These are phyloP conservation scores for Trichogramma evanescens DNA, from an alignment of 2,888 invertebrate species.

Conservation along the genomic window DNA sequence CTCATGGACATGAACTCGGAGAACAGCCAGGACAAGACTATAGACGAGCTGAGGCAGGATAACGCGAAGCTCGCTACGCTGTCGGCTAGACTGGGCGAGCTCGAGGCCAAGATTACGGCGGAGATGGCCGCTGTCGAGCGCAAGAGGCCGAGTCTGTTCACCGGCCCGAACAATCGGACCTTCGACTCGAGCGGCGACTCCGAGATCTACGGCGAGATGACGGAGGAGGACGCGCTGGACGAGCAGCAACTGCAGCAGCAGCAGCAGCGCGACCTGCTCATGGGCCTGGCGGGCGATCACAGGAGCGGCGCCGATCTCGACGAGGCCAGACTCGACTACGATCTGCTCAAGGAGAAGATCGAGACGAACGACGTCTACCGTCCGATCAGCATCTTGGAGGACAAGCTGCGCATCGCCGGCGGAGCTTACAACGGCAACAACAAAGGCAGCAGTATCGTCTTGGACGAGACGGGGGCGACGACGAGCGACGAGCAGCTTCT, in stretches of 20 bases:
- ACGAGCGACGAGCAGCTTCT: slow-evolving; percentile 1
- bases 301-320: neutral
- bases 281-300: neutral
- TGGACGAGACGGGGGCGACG: neutral
- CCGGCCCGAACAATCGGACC: too few species aligned
- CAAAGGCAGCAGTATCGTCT: neutral
- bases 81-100: slow-evolving; percentile 45
- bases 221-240: neutral
- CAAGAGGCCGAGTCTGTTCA: too few species aligned
- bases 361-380: slow-evolving; percentile 17
- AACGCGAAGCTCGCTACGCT: slow-evolving; percentile 47
- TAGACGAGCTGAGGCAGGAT: slow-evolving; percentile 59
- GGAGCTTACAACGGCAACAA: neutral
- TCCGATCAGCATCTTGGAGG: slow-evolving; percentile 18
- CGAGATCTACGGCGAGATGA: neutral
- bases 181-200: neutral
- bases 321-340: neutral
- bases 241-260: neutral
- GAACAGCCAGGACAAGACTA: slow-evolving; percentile 53
- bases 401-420: slow-evolving; percentile 8
- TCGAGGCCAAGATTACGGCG: slow-evolving; percentile 50
- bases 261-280: neutral
- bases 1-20: slow-evolving; percentile 39
- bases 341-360: slow-evolving; percentile 9
- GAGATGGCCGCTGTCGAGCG: slow-evolving; percentile 45